A percentile compares a stretch with the other conserved stretches of the same genome.
Evolutionary conservation across 2,797 vertebrate species (phyloP).

Genomic region (Aulostomus chinensis): DNA sequence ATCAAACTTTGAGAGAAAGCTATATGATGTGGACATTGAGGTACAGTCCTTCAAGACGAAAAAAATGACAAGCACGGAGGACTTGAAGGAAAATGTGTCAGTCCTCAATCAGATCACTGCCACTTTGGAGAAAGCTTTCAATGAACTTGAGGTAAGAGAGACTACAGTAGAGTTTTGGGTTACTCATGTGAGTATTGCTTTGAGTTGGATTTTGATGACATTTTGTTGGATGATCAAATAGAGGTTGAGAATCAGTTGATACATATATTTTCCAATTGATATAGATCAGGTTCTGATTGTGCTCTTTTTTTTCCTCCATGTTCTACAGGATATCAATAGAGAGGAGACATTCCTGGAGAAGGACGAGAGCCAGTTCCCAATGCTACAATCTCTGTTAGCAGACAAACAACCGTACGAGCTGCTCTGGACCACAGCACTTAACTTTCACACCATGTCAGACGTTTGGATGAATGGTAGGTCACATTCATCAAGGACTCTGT

Average conservation of each 20-base stretch:
- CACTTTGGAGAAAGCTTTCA: slow-evolving; percentile 77
- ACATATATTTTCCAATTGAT: too few species aligned
- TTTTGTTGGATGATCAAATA: too few species aligned
- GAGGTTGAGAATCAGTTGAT: too few species aligned
- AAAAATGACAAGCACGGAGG: slow-evolving; percentile 77
- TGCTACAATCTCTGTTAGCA: slow-evolving; percentile 81
- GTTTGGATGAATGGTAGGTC: slow-evolving; percentile 90
- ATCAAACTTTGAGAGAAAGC: slow-evolving; percentile 77
- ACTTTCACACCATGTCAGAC: slow-evolving; percentile 86
- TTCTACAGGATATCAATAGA: slow-evolving; percentile 85
- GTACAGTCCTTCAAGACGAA: slow-evolving; percentile 84
- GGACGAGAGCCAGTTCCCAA: too few species aligned
- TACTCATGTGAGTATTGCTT: too few species aligned
- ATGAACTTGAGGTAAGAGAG: slow-evolving; percentile 84
- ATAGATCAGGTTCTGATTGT: too few species aligned
- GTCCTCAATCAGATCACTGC: slow-evolving; percentile 79
- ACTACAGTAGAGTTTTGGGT: too few species aligned
- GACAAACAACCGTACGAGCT: slow-evolving; percentile 88
- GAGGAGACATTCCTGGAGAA: slow-evolving; percentile 83
- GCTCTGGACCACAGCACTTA: slow-evolving; percentile 87
- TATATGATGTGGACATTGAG: too few species aligned
- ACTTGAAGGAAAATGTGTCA: slow-evolving; percentile 85
- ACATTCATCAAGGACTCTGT: too few species aligned
- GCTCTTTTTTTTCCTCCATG: too few species aligned
- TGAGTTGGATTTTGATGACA: too few species aligned